These are phyloP conservation scores for Actenoides hombroni DNA, from an alignment of 2,113 vertebrate species.

Conservation along the genomic window DNA sequence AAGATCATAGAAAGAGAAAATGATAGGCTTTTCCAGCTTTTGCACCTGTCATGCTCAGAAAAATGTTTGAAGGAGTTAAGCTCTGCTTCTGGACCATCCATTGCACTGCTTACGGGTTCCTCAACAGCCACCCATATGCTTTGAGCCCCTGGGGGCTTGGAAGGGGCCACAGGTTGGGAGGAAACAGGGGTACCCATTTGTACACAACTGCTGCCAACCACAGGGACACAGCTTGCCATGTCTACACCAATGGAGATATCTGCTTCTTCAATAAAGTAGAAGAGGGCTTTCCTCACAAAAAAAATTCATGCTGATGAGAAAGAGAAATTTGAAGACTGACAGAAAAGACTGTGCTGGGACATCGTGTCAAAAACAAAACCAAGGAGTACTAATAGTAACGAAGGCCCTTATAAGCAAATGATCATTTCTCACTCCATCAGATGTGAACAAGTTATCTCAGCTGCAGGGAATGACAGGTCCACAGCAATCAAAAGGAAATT, in stretches of 20 bases:
- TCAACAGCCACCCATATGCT: fast-evolving
- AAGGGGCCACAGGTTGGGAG: neutral
- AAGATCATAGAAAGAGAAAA: neutral
- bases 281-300: neutral
- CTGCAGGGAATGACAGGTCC: neutral
- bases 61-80: neutral
- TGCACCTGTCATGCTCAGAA: neutral
- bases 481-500: neutral
- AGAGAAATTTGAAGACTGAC: neutral
- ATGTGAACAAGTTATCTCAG: neutral
- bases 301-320: neutral
- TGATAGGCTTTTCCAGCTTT: neutral
- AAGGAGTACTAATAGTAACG: neutral
- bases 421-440: neutral
- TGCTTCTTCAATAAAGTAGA: neutral
- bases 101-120: neutral
- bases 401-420: neutral
- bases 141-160: neutral
- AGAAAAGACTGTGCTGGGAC: neutral
- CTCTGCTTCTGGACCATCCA: neutral
- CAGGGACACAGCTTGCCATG: neutral
- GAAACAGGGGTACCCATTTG: neutral
- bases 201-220: neutral
- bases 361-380: neutral
- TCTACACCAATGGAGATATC: neutral